These are phyloP conservation scores for Cebus imitator DNA, from an alignment of 2,113 vertebrate species.

Conservation along the genomic window DNA sequence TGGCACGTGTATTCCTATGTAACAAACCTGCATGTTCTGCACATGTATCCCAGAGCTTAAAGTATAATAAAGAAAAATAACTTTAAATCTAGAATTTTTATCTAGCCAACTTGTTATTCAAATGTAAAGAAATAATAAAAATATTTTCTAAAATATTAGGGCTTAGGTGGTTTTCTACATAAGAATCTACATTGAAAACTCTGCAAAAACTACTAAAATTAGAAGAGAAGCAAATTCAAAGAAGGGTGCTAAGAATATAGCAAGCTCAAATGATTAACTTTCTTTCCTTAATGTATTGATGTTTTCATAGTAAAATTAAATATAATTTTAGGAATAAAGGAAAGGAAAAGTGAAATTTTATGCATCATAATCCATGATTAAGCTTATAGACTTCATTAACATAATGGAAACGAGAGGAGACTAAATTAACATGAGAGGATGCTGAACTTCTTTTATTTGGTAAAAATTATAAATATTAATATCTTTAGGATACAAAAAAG, in stretches of 20 bases:
- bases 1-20: too few species aligned
- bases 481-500: background rate
- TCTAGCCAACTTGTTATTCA: background rate
- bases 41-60: too few species aligned
- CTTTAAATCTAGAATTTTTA: background rate
- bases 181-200: background rate
- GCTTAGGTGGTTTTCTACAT: background rate
- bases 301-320: constrained; percentile 6
- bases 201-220: background rate
- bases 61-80: background rate
- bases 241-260: background rate
- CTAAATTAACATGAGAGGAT: background rate
- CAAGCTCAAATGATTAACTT: background rate
- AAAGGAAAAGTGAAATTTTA: background rate
- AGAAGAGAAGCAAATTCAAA: background rate
- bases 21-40: too few species aligned
- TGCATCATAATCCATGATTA: background rate
- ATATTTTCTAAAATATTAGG: background rate
- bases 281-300: background rate
- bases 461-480: background rate
- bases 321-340: background rate
- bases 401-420: background rate
- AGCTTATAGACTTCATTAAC: background rate
- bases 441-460: background rate
- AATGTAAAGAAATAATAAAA: background rate